phyloP scores from a whole-genome alignment of 2,113 vertebrate genomes.

The Columba janthina region DNA sequence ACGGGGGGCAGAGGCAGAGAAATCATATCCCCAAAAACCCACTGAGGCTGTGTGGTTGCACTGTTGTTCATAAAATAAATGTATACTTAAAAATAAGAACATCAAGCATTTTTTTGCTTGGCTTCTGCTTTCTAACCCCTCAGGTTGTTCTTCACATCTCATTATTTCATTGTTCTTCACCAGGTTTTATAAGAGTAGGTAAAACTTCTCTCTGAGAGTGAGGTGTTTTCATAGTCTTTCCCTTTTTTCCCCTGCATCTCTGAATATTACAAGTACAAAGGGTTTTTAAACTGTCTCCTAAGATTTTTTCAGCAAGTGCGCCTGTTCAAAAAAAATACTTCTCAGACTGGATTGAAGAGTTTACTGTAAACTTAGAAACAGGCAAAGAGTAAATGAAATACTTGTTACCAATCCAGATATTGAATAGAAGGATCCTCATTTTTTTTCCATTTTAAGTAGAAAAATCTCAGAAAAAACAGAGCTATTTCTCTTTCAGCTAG shows the following conservation, averaged over 20 bases:
- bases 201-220: background rate
- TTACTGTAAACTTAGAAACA: background rate
- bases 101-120: background rate
- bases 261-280: background rate
- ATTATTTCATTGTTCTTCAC: background rate
- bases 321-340: background rate
- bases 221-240: background rate
- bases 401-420: background rate
- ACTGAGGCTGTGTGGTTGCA: background rate
- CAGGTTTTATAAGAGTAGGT: background rate
- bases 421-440: background rate
- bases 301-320: background rate
- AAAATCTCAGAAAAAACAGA: background rate
- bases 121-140: background rate
- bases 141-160: background rate
- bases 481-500: background rate
- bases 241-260: background rate
- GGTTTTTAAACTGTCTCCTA: background rate
- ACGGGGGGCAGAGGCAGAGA: too few species aligned
- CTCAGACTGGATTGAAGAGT: background rate
- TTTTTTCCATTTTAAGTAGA: background rate
- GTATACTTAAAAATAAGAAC: background rate
- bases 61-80: background rate
- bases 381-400: background rate
- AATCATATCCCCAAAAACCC: background rate